Conservation (phyloP, 2,797 vertebrate genomes). For the Rallus crepitans region DNA sequence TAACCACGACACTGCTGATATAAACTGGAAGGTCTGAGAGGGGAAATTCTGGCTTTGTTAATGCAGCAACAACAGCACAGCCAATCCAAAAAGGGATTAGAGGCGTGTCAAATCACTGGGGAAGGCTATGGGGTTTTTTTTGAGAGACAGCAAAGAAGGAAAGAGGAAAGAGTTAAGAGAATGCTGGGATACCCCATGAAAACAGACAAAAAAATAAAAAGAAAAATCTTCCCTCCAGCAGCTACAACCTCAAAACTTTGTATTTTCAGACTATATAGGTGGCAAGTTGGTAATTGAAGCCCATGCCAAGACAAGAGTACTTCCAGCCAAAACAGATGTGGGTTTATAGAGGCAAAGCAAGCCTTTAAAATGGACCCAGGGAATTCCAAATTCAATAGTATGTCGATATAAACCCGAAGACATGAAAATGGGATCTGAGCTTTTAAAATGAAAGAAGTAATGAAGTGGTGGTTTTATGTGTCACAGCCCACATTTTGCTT, state of each 20-base stretch:
- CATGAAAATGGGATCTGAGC: background rate
- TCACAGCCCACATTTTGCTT: background rate
- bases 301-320: constrained; percentile 1
- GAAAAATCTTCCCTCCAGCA: background rate
- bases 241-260: background rate
- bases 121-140: background rate
- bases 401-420: background rate
- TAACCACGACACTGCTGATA: background rate
- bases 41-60: background rate
- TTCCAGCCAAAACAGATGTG: constrained; percentile 26
- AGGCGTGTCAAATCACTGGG: background rate
- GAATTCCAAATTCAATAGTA: background rate
- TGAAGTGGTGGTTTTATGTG: background rate
- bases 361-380: background rate
- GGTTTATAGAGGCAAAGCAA: constrained; percentile 18
- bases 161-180: background rate
- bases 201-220: background rate
- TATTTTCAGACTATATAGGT: background rate
- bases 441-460: background rate
- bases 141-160: background rate
- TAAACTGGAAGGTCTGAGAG: background rate
- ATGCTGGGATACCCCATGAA: background rate
- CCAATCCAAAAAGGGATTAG: background rate
- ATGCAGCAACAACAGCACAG: background rate
- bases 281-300: background rate